Percentiles rank a stretch among this genome's conserved stretches.
Evolutionary conservation across 2,888 invertebrate species (phyloP).

Genomic region (Spisula subtruncata): DNA sequence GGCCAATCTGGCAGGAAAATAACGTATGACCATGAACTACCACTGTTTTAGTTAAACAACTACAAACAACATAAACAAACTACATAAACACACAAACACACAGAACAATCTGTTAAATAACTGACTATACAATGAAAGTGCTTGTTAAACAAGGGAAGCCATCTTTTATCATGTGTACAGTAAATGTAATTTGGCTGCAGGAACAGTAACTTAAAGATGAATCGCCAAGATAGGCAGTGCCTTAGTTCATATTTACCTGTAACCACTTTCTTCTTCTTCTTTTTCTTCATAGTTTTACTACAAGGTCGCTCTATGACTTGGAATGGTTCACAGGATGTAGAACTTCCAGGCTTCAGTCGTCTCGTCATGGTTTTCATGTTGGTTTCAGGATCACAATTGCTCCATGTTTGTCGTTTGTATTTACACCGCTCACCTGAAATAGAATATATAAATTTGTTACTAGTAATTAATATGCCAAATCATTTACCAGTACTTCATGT

Average conservation of each 20-base stretch:
- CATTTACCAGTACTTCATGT: too few species aligned
- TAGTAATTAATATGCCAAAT: too few species aligned
- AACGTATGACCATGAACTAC: too few species aligned
- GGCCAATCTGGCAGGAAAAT: too few species aligned
- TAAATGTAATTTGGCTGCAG: too few species aligned
- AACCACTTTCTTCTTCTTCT: neutral
- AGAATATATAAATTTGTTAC: neutral
- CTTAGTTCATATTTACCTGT: too few species aligned
- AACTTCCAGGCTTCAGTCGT: conserved; percentile 56
- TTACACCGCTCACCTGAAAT: conserved; percentile 59
- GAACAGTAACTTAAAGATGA: too few species aligned
- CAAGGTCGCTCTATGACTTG: conserved; percentile 31
- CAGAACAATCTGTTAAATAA: neutral
- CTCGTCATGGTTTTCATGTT: conserved; percentile 62
- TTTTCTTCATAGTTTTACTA: conserved; percentile 24
- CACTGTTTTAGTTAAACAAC: too few species aligned
- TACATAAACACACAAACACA: too few species aligned
- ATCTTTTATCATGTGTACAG: too few species aligned
- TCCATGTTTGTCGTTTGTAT: conserved; percentile 68
- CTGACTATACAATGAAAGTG: neutral
- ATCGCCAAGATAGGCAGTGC: too few species aligned
- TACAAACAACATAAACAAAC: neutral
- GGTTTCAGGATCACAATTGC: conserved; percentile 68
- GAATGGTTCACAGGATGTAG: conserved; percentile 25
- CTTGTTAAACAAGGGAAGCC: too few species aligned